phyloP scores from a whole-genome alignment of 2,113 vertebrate genomes.

The Pogona vitticeps region DNA sequence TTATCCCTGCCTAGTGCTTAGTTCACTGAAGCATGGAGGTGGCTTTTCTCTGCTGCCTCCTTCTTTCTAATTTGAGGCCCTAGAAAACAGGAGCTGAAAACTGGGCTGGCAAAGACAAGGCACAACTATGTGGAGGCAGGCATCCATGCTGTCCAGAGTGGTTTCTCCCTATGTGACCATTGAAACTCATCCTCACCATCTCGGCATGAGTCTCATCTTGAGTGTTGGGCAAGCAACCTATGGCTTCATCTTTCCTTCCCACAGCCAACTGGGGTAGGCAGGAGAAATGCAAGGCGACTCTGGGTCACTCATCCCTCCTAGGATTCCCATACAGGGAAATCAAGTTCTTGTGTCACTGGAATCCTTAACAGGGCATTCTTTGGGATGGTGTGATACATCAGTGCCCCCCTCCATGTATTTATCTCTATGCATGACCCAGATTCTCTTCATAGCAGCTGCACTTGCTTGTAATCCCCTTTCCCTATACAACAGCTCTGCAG shows the following conservation, averaged over 20 bases:
- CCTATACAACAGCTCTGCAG: slow-evolving; percentile 5
- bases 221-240: not conserved
- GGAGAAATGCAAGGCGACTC: too few species aligned
- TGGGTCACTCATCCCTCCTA: too few species aligned
- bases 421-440: slow-evolving; percentile 23
- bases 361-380: not conserved
- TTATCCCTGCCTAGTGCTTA: not conserved
- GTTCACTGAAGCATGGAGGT: slow-evolving; percentile 8
- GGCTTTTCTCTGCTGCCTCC: slow-evolving; percentile 1
- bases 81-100: not conserved
- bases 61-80: not conserved
- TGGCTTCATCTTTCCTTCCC: not conserved
- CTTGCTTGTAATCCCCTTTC: slow-evolving; percentile 31
- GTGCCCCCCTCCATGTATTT: not conserved
- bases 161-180: not conserved
- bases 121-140: not conserved
- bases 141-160: not conserved
- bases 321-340: not conserved
- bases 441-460: slow-evolving; percentile 27
- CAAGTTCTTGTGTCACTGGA: not conserved
- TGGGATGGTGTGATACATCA: not conserved
- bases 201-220: not conserved
- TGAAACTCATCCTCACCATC: not conserved
- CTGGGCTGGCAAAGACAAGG: not conserved
- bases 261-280: not conserved